Percentiles rank a stretch among this genome's conserved stretches.
These are phyloP conservation scores for Caenorhabditis plicata DNA, from an alignment of 2,888 invertebrate genomes.

Conservation along the genomic window DNA sequence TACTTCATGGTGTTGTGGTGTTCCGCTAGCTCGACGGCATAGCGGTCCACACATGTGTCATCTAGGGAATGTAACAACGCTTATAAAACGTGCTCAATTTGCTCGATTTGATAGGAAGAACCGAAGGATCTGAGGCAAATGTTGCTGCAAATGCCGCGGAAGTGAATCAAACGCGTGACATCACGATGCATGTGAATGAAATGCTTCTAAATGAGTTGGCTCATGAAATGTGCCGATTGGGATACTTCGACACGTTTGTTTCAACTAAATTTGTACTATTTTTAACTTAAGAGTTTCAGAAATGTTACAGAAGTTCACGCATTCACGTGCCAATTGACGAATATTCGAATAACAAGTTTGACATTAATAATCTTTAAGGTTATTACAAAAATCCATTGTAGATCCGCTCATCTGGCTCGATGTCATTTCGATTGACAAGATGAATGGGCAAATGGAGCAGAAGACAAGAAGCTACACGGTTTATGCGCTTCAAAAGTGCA, in stretches of 20 bases:
- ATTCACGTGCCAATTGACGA: slow-evolving; percentile 12
- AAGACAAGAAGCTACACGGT: slow-evolving; percentile 19
- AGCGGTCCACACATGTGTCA: no score
- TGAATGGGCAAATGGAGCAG: slow-evolving; percentile 9
- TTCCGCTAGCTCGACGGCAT: no score
- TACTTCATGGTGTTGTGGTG: no score
- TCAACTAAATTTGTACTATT: no score
- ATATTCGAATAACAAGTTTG: slow-evolving; percentile 14
- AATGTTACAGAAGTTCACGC: no score
- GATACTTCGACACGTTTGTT: slow-evolving; percentile 14
- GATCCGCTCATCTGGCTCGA: not conserved
- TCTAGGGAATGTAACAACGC: no score
- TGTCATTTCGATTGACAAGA: slow-evolving; percentile 2
- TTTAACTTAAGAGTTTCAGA: no score
- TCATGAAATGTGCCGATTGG: slow-evolving; percentile 17
- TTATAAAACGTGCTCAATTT: slow-evolving; percentile 20
- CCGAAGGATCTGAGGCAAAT: slow-evolving; percentile 5
- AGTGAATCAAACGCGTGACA: slow-evolving; percentile 4
- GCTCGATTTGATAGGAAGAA: slow-evolving; percentile 15
- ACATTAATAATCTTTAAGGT: slow-evolving; percentile 12
- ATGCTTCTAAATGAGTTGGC: slow-evolving; percentile 16
- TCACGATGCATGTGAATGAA: slow-evolving; percentile 17
- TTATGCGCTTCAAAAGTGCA: slow-evolving; percentile 16
- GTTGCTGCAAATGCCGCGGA: slow-evolving; percentile 4
- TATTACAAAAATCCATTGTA: slow-evolving; percentile 3